These are phyloP conservation scores for Enteromius fasciolatus DNA, from an alignment of 2,797 vertebrate genomes.

Conservation along the genomic window DNA sequence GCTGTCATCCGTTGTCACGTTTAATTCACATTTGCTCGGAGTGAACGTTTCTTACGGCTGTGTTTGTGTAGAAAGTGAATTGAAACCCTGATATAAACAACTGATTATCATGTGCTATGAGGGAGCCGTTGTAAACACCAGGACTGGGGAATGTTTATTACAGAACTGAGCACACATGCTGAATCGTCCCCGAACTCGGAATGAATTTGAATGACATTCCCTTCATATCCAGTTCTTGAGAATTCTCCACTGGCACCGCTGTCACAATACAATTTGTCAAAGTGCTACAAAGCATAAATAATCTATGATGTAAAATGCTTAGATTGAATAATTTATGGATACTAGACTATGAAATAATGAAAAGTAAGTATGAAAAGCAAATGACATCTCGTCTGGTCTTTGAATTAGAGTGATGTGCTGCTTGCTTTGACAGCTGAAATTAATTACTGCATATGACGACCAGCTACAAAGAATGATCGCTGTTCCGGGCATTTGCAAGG, in stretches of 20 bases:
- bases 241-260: constrained; percentile 37
- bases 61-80: constrained; percentile 65
- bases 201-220: constrained; percentile 35
- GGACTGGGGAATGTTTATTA: constrained; percentile 45
- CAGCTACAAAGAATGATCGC: constrained; percentile 13
- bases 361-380: constrained; percentile 44
- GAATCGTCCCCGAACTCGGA: constrained; percentile 3
- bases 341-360: constrained; percentile 42
- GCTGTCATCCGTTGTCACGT: constrained; percentile 74
- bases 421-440: constrained; percentile 41
- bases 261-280: constrained; percentile 42
- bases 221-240: constrained; percentile 32
- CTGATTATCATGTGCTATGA: constrained; percentile 62
- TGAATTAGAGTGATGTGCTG: constrained; percentile 36
- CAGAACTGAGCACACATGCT: constrained; percentile 15
- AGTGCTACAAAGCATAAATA: constrained; percentile 49
- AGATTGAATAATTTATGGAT: constrained; percentile 42
- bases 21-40: constrained; percentile 72
- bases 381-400: constrained; percentile 32
- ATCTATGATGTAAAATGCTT: constrained; percentile 41
- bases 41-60: constrained; percentile 61
- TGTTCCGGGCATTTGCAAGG: not conserved
- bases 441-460: constrained; percentile 26
- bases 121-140: constrained; percentile 34
- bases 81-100: constrained; percentile 71